A percentile compares a stretch with the other conserved stretches of the same genome.
Evolutionary conservation across 2,113 vertebrate species (phyloP).

Genomic region (Macrotus californicus): DNA sequence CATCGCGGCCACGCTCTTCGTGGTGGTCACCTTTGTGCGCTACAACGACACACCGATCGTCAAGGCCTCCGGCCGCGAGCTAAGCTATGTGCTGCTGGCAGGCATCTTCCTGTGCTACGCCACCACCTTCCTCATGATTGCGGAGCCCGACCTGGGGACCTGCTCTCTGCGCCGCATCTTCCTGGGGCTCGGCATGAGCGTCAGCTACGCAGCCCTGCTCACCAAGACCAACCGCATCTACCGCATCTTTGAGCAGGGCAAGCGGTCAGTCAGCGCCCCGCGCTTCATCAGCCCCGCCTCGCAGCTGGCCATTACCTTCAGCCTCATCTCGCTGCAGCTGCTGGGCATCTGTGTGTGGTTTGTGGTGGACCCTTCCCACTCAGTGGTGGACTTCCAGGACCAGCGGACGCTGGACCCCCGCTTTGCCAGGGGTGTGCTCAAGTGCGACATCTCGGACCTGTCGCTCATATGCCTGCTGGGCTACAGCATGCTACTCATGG

Average conservation of each 20-base stretch:
- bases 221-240: constrained; percentile 99
- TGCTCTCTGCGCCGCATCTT: constrained; percentile 94
- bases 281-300: constrained; percentile 95
- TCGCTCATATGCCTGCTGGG: constrained; percentile 97
- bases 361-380: constrained; percentile 93
- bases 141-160: constrained; percentile 87
- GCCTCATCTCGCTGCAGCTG: constrained; percentile 95
- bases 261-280: constrained; percentile 92
- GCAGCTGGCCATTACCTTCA: constrained; percentile 95
- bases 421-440: constrained; percentile 87
- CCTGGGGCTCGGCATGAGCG: constrained; percentile 95
- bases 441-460: constrained; percentile 95
- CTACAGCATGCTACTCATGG: constrained; percentile 98
- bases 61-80: constrained; percentile 94
- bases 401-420: constrained; percentile 93
- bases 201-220: constrained; percentile 95
- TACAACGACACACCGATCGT: constrained; percentile 97
- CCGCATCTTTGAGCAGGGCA: constrained; percentile 98
- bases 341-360: constrained; percentile 97
- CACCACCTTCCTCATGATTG: constrained; percentile 97
- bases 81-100: constrained; percentile 94
- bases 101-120: constrained; percentile 96
- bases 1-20: constrained; percentile 92
- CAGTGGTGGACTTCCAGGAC: constrained; percentile 95
- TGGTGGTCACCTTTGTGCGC: constrained; percentile 92